Base-by-base conservation (phyloP, 2,113 vertebrate genomes). In the Melozone crissalis region DNA sequence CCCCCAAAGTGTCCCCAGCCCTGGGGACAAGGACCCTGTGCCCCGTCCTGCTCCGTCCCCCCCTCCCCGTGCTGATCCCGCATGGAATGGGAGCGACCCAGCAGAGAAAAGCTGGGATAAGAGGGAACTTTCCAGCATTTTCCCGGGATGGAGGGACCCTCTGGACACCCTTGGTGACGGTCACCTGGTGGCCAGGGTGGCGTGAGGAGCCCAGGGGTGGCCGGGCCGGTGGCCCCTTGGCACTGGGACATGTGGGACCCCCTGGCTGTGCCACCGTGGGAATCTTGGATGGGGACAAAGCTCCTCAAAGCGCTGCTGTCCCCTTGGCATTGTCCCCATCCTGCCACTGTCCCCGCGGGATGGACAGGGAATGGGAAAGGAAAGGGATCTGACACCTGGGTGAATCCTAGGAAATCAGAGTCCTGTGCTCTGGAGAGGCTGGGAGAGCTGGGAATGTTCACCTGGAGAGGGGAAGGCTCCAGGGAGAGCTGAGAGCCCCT, bases 161-260 rank as follows among this genome's bases (percentile, higher is more conserved):
- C 31, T 2, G 7, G 14, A 18, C 39, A 24, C 17, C 22, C 43
- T 47, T 3, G 49, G 46, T 9, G 79, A 3, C 37, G 1, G 7
- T 24, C 66, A 41, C 51, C 47, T 0, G 5, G 52, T 0, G 26
- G 46, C 19, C 73, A 66, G 27, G 1, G 81, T 6, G 68, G 68
- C 1, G 1, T 31, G 73, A 37, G 74, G 20, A 31, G 44, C 28
- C 44, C 13, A 1, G 27, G 41, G 43, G 4, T 8, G 51, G 43
- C 61, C 8, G 8, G 49, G 35, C 52, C 10, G 17, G 63, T 11
- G 62, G 44, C 44, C 62, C 71, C 71, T 19, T 6, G 10, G 51
- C 8, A 1, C 39, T 6, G 10, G 2, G 20, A 41, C 17, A 0
- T 0, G 27, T 16, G 31, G 52, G 44, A 49, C 20, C 28, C 33